Conservation (phyloP, 2,888 invertebrate species). For the Isoperla grammatica region DNA sequence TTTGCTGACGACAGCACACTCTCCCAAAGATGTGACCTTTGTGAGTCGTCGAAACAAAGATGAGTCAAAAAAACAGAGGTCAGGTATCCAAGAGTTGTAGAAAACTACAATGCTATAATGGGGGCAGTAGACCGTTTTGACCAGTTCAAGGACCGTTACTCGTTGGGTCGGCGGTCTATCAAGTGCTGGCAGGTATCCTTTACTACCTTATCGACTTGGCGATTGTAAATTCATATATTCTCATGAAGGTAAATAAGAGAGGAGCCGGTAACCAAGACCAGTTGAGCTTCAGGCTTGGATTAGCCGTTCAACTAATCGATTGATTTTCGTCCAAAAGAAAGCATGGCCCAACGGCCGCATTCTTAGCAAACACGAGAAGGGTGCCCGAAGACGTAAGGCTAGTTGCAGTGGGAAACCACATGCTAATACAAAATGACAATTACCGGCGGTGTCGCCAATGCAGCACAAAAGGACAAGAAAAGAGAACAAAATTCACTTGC, state of each 20-base stretch:
- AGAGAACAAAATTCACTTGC: conserved; percentile 13
- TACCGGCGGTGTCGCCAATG: conserved; percentile 9
- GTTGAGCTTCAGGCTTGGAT: conserved; percentile 12
- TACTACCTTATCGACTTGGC: conserved; percentile 17
- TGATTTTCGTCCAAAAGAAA: conserved; percentile 3
- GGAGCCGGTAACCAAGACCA: conserved; percentile 4
- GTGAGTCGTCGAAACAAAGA: conserved; percentile 18
- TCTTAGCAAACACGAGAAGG: conserved; percentile 8
- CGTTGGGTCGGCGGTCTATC: conserved; percentile 15
- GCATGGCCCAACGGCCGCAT: not conserved
- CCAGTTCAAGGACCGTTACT: conserved; percentile 14
- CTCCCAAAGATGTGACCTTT: conserved; percentile 14
- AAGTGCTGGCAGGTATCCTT: conserved; percentile 18
- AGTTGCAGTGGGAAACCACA: conserved; percentile 14
- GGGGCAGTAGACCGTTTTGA: conserved; percentile 20
- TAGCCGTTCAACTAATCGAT: conserved; percentile 14
- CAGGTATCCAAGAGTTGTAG: conserved; percentile 11
- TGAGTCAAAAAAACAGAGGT: conserved; percentile 3
- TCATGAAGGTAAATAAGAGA: not conserved
- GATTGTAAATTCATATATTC: conserved; percentile 18
- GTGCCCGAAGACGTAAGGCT: conserved; percentile 18
- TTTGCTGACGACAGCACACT: conserved; percentile 18
- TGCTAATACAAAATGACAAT: not conserved
- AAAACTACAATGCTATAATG: conserved; percentile 16
- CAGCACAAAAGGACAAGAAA: conserved; percentile 13